Percentiles rank a stretch among this genome's conserved stretches.
phyloP scores from a whole-genome alignment of 2,797 vertebrate species.

The Pipistrellus pipistrellus region DNA sequence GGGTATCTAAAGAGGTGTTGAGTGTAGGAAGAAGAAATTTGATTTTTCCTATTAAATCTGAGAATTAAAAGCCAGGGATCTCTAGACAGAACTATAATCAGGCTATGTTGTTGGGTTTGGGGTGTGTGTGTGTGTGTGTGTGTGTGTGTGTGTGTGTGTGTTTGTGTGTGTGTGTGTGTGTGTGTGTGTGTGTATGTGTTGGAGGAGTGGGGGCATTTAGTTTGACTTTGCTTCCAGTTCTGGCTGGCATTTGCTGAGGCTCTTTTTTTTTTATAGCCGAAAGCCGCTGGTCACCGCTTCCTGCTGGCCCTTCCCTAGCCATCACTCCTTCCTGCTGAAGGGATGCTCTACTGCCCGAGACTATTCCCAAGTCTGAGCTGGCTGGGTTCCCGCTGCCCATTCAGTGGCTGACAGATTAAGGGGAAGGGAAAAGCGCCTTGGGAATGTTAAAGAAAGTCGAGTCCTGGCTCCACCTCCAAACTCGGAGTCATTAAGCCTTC shows the following conservation, averaged over 20 bases:
- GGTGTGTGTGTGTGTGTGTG: not conserved
- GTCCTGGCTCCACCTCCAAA: not conserved
- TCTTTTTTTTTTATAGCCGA: constrained; percentile 52
- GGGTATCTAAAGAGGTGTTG: not conserved
- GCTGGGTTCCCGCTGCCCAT: constrained; percentile 24
- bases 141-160: too few relatives aligned
- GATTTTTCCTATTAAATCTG: not conserved
- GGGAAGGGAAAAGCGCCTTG: constrained; percentile 19
- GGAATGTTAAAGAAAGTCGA: not conserved
- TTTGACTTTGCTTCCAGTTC: constrained; percentile 14
- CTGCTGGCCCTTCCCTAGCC: constrained; percentile 50
- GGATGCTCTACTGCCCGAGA: not conserved
- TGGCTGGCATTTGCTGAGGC: constrained; percentile 64
- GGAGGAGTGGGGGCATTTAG: not conserved
- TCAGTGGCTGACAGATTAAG: constrained; percentile 37
- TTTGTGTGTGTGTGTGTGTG: too few relatives aligned
- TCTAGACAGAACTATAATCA: constrained; percentile 7
- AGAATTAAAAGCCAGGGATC: constrained; percentile 12
- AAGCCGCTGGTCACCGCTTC: constrained; percentile 23
- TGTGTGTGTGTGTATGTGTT: not conserved
- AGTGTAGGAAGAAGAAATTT: constrained; percentile 31
- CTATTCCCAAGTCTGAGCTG: constrained; percentile 56
- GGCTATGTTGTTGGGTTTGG: not conserved
- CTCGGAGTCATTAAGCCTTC: not conserved
- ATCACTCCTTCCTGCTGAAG: constrained; percentile 51